Conservation (phyloP, 2,113 vertebrate species). For the Chaetura pelagica region DNA sequence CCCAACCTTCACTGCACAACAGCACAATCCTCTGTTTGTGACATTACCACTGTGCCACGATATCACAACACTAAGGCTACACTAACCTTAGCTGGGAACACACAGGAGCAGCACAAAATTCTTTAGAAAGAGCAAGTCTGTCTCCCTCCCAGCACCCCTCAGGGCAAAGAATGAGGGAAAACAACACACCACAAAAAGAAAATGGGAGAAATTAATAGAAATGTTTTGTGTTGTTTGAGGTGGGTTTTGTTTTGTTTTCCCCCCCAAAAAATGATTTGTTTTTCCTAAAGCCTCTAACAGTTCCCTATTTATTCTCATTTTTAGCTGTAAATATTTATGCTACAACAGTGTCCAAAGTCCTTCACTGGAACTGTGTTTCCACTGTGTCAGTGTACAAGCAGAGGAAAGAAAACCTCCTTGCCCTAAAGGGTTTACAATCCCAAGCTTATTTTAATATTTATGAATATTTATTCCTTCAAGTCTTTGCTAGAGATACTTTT, state of each 20-base stretch:
- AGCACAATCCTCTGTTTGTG: background rate
- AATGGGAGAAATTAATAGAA: background rate
- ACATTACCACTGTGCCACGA: background rate
- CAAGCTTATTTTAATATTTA: conserved; percentile 44
- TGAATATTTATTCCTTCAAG: conserved; percentile 65
- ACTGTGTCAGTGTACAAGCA: background rate
- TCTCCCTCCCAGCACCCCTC: background rate
- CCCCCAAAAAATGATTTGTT: background rate
- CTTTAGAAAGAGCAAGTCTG: background rate
- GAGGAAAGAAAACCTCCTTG: conserved; percentile 27
- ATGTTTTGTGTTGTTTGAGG: background rate
- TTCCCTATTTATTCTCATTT: background rate
- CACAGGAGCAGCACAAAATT: background rate
- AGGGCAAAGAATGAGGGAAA: background rate
- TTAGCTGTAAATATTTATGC: conserved; percentile 34
- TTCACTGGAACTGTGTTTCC: background rate
- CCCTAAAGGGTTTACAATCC: conserved; percentile 23
- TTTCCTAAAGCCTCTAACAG: background rate
- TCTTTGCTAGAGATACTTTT: conserved; percentile 36
- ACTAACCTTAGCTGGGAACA: background rate
- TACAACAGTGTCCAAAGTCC: background rate
- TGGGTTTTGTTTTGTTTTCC: background rate
- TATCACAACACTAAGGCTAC: background rate
- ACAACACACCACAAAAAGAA: background rate
- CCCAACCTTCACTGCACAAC: background rate